Evolutionary conservation across 2,797 vertebrate genomes (phyloP), one percentile per base, ranked within the genome.

Genomic region (Mormyrus hasselquistii): DNA sequence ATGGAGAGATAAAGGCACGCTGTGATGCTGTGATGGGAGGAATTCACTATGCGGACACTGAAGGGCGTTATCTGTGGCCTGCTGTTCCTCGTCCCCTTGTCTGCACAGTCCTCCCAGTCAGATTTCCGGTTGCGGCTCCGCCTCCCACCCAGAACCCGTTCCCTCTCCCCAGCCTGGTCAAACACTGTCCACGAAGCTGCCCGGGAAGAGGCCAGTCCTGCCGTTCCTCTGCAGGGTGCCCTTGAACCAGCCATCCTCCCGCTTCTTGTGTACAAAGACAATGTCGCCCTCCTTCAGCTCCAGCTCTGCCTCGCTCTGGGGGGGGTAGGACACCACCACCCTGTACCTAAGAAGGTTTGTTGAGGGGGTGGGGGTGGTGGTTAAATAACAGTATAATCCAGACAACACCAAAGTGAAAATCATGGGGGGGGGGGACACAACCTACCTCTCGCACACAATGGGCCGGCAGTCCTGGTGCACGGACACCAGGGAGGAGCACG

Each of bases 201-300:
- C 99, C 0, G 99, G 99, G 92, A 99, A 99, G 90, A 99, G 96
- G 49, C 98, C 99, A 0, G 99, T 99, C 93, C 98, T 97, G 91
- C 98, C 99, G 57, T 99, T 99, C 44, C 98, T 96, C 90, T 99
- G 99, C 89, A 99, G 96, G 0, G 99, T 99, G 92, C 99, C 99
- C 96, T 99, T 99, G 94, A 99, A 99, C 99, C 99, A 99, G 94
- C 99, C 99, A 29, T 99, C 99, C 91, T 99, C 99, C 1, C 98
- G 94, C 90, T 99, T 99, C 93, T 97, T 97, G 95, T 99, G 98
- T 44, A 99, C 98, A 62, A 99, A 99, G 92, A 99, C 99, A 85
- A 99, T 96, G 93, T 99, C 98, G 14, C 99, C 99, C 94, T 99
- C 99, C 94, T 99, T 99, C 47, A 99, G 98, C 92, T 99, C 99